Percentiles rank a stretch among this genome's conserved stretches.
Evolutionary conservation across 2,888 invertebrate species (phyloP).

Genomic region (Caenorhabditis sp.): DNA sequence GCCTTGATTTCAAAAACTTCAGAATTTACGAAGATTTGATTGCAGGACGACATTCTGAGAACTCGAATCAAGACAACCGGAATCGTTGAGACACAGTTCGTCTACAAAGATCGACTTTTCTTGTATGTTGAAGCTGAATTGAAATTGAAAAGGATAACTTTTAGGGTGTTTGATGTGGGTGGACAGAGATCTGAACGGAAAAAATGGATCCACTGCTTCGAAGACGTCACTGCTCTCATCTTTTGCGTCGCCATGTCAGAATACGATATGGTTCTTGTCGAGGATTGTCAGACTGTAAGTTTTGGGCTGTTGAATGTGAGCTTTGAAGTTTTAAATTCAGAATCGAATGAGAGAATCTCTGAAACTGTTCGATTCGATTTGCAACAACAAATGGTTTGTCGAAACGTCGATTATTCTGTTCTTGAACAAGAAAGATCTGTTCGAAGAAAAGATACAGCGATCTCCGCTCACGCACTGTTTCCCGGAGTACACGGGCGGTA

Average conservation of each 20-base stretch:
- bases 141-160: not conserved
- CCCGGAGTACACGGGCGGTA: constrained; percentile 52
- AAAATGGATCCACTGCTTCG: constrained; percentile 56
- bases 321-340: constrained; percentile 20
- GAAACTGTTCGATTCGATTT: constrained; percentile 54
- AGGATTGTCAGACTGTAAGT: constrained; percentile 48
- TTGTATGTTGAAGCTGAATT: not conserved
- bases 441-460: constrained; percentile 44
- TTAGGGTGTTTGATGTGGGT: constrained; percentile 54
- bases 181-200: constrained; percentile 58
- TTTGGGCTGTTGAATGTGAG: not conserved
- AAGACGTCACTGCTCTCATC: constrained; percentile 57
- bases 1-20: no score
- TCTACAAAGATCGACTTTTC: constrained; percentile 41
- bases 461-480: constrained; percentile 41
- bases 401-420: constrained; percentile 56
- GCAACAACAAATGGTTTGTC: constrained; percentile 51
- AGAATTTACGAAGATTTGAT: no score
- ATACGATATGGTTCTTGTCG: constrained; percentile 54
- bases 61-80: constrained; percentile 55
- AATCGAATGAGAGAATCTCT: constrained; percentile 57
- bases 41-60: constrained; percentile 49
- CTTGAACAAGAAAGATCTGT: constrained; percentile 55
- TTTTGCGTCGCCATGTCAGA: constrained; percentile 56
- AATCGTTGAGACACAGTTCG: constrained; percentile 44